Percentiles rank a stretch among this genome's conserved stretches.
phyloP scores from a whole-genome alignment of 2,888 invertebrate genomes.

The Carpatolechia fugitivella region DNA sequence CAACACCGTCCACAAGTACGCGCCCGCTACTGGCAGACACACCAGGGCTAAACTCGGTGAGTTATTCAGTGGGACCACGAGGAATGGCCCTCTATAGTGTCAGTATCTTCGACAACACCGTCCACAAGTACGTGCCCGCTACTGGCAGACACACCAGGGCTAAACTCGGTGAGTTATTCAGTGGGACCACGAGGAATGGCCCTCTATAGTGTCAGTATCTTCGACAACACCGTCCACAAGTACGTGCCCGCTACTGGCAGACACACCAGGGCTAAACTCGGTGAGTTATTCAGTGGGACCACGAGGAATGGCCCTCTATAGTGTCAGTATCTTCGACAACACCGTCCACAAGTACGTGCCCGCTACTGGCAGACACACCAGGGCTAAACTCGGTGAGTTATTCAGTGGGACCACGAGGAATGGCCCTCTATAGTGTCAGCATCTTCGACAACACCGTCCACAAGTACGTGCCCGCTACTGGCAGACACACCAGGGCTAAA shows the following conservation, averaged over 20 bases:
- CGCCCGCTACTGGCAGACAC: slow-evolving; percentile 61
- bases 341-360: slow-evolving; percentile 76
- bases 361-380: slow-evolving; percentile 62
- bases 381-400: slow-evolving; percentile 71
- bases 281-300: slow-evolving; percentile 44
- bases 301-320: slow-evolving; percentile 72
- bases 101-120: slow-evolving; percentile 78
- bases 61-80: slow-evolving; percentile 81
- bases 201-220: slow-evolving; percentile 84
- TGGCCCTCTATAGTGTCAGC: slow-evolving; percentile 83
- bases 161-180: slow-evolving; percentile 76
- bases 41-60: slow-evolving; percentile 75
- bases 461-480: slow-evolving; percentile 70
- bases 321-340: slow-evolving; percentile 81
- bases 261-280: slow-evolving; percentile 73
- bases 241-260: slow-evolving; percentile 65
- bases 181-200: slow-evolving; percentile 81
- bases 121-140: slow-evolving; percentile 73
- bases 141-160: slow-evolving; percentile 69
- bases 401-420: background rate
- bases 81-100: slow-evolving; percentile 82
- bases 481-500: slow-evolving; percentile 68
- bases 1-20: slow-evolving; percentile 72
- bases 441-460: slow-evolving; percentile 76
- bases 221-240: slow-evolving; percentile 72